A percentile compares a stretch with the other conserved stretches of the same genome.
Conservation (phyloP, 2,888 invertebrate genomes). For the Antheraea yamamai region DNA sequence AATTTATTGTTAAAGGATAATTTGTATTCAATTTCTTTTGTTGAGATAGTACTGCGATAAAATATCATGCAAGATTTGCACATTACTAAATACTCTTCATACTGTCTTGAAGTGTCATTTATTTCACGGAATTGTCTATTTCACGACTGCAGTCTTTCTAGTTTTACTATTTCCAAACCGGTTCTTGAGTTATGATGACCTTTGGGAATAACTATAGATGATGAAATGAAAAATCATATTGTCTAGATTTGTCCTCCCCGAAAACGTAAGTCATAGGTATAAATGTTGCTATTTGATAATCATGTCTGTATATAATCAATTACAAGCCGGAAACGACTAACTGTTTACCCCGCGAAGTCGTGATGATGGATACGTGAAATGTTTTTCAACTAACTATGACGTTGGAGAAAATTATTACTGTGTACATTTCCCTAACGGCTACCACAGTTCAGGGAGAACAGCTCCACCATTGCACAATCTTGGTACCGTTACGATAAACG, state of each 20-base stretch:
- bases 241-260: background rate
- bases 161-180: too few species aligned
- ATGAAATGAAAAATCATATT: background rate
- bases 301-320: background rate
- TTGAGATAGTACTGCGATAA: too few species aligned
- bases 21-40: too few species aligned
- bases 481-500: background rate
- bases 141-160: too few species aligned
- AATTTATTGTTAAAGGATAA: too few species aligned
- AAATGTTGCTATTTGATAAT: background rate
- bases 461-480: background rate
- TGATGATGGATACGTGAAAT: slow-evolving; percentile 10
- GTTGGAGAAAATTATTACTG: slow-evolving; percentile 11
- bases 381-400: background rate
- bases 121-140: too few species aligned
- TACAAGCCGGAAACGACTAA: background rate
- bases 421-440: slow-evolving; percentile 11
- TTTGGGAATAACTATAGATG: background rate
- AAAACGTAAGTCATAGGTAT: background rate
- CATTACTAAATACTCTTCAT: too few species aligned
- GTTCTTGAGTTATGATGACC: too few species aligned
- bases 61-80: too few species aligned
- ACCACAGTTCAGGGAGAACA: background rate
- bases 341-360: slow-evolving; percentile 16
- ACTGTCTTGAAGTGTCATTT: too few species aligned